These are phyloP conservation scores for Mastomys coucha DNA, from an alignment of 2,113 vertebrate species.

Conservation along the genomic window DNA sequence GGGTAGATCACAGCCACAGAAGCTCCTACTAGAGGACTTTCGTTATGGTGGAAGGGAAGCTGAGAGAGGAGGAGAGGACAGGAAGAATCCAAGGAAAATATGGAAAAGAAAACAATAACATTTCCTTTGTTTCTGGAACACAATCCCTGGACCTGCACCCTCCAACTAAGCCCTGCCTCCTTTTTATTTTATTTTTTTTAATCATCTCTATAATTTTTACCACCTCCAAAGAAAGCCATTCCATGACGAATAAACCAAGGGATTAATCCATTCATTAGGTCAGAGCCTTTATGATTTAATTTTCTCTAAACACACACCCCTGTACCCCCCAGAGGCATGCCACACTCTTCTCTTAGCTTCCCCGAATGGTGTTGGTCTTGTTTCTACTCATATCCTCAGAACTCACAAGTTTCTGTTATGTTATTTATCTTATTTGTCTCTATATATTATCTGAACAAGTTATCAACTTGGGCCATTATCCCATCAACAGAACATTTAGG, in stretches of 20 bases:
- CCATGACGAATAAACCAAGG: background rate
- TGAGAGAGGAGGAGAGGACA: background rate
- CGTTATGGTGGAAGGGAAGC: background rate
- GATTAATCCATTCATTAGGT: background rate
- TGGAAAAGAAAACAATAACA: no score
- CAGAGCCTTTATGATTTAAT: background rate
- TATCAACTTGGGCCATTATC: background rate
- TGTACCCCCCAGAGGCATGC: background rate
- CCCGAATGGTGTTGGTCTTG: background rate
- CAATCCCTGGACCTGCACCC: no score
- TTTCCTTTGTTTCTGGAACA: no score
- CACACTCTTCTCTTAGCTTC: background rate
- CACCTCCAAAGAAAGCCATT: background rate
- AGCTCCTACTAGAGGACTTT: background rate
- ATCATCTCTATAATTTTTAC: background rate
- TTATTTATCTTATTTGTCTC: background rate
- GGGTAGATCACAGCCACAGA: background rate
- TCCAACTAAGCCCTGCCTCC: background rate
- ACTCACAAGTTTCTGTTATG: background rate
- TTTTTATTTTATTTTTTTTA: background rate
- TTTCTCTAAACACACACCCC: background rate
- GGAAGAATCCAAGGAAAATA: background rate
- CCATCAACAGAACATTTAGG: background rate
- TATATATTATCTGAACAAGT: background rate
- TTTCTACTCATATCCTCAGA: background rate